Percentiles rank a stretch among this genome's conserved stretches.
Evolutionary conservation across 2,113 vertebrate species (phyloP).

Genomic region (Poeciliopsis prolifica): DNA sequence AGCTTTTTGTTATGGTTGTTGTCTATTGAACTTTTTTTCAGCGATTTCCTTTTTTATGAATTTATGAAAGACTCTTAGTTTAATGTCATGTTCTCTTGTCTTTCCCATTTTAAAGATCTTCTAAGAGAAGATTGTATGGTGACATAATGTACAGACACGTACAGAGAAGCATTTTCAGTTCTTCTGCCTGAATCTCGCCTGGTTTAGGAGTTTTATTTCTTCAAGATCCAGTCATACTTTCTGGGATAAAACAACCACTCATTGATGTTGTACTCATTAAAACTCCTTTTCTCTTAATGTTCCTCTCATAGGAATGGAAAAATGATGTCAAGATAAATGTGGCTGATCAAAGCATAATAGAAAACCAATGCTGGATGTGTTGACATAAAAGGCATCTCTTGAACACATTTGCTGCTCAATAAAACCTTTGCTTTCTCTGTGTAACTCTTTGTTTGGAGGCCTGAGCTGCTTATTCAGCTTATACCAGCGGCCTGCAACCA

Average conservation of each 20-base stretch:
- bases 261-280: slow-evolving; percentile 2
- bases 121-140: too few relatives aligned
- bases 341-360: slow-evolving; percentile 5
- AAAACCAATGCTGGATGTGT: slow-evolving; percentile 13
- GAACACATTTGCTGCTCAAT: neutral
- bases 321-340: slow-evolving; percentile 32
- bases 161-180: neutral
- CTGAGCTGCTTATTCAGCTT: slow-evolving; percentile 5
- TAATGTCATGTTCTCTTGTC: neutral
- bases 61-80: neutral
- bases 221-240: neutral
- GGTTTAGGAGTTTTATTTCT: neutral
- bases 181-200: neutral
- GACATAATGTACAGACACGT: neutral
- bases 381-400: slow-evolving; percentile 17
- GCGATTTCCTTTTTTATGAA: neutral
- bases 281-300: neutral
- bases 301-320: slow-evolving; percentile 13
- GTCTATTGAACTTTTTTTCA: neutral
- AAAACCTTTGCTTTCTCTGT: neutral
- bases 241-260: neutral
- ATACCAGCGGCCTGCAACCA: neutral
- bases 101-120: neutral
- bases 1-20: neutral
- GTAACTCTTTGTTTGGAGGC: neutral